These are phyloP conservation scores for Cydia fagiglandana DNA, from an alignment of 1,140 invertebrate species.

Conservation along the genomic window DNA sequence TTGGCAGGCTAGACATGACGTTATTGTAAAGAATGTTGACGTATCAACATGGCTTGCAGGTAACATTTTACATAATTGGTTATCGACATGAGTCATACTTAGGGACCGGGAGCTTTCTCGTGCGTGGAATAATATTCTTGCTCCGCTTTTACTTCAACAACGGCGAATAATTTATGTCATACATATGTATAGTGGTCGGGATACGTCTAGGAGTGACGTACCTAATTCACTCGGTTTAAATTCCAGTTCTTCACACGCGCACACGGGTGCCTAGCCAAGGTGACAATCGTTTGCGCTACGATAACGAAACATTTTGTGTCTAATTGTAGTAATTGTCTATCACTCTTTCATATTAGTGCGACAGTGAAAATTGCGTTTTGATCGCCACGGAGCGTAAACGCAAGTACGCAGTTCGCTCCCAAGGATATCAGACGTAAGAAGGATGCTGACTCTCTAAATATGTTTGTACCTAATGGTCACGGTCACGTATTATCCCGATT, in stretches of 20 bases:
- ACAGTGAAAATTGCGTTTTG: no score
- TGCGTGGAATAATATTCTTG: conserved; percentile 37
- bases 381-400: no score
- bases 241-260: conserved; percentile 39
- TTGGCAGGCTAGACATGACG: neutral
- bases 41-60: conserved; percentile 43
- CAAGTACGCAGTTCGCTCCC: no score
- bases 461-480: no score
- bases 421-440: no score
- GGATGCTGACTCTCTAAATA: no score
- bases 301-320: no score
- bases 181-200: conserved; percentile 40
- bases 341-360: no score
- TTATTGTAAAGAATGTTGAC: neutral
- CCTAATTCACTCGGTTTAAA: conserved; percentile 43
- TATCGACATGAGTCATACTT: conserved; percentile 49
- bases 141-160: neutral
- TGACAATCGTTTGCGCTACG: no score
- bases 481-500: no score
- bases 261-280: neutral
- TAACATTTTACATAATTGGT: conserved; percentile 57
- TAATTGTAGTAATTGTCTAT: no score
- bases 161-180: neutral
- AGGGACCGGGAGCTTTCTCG: conserved; percentile 38
- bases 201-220: conserved; percentile 46